These are phyloP conservation scores for Hyphantria cunea DNA, from an alignment of 1,140 invertebrate genomes.

Conservation along the genomic window DNA sequence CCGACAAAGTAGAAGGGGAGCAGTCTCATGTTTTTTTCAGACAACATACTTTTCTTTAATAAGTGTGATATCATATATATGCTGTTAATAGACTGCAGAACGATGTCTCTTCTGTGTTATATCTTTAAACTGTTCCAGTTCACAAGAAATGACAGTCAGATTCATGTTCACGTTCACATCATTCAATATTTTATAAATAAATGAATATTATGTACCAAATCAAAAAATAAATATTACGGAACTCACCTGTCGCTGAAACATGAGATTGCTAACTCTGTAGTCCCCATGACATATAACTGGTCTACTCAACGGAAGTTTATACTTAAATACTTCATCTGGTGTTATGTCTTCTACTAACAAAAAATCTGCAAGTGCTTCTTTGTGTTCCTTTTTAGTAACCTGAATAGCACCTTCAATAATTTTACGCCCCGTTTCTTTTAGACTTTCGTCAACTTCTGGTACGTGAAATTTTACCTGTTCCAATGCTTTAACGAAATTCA, in stretches of 20 bases:
- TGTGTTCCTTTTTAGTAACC: slow-evolving; percentile 38
- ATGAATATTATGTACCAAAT: no score
- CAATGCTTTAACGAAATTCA: slow-evolving; percentile 43
- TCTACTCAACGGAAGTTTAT: slow-evolving; percentile 32
- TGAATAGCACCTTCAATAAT: slow-evolving; percentile 20
- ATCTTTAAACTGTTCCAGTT: no score
- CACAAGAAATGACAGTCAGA: no score
- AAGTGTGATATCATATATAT: no score
- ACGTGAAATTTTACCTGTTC: slow-evolving; percentile 29
- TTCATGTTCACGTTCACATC: no score
- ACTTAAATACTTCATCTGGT: slow-evolving; percentile 21
- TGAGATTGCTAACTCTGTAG: slow-evolving; percentile 58
- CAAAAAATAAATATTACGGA: not conserved
- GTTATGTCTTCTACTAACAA: slow-evolving; percentile 12
- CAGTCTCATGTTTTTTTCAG: no score
- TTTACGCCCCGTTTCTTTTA: slow-evolving; percentile 16
- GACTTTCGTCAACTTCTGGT: slow-evolving; percentile 1
- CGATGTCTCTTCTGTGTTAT: no score
- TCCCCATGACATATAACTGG: slow-evolving; percentile 57
- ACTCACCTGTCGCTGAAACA: slow-evolving; percentile 47
- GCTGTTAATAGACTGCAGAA: no score
- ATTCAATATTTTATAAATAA: no score
- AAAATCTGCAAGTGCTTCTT: slow-evolving; percentile 33
- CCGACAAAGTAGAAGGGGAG: no score
- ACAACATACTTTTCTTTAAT: no score